Base-by-base conservation (phyloP, 2,113 vertebrate species). In the Illadopsis cleaveri region DNA sequence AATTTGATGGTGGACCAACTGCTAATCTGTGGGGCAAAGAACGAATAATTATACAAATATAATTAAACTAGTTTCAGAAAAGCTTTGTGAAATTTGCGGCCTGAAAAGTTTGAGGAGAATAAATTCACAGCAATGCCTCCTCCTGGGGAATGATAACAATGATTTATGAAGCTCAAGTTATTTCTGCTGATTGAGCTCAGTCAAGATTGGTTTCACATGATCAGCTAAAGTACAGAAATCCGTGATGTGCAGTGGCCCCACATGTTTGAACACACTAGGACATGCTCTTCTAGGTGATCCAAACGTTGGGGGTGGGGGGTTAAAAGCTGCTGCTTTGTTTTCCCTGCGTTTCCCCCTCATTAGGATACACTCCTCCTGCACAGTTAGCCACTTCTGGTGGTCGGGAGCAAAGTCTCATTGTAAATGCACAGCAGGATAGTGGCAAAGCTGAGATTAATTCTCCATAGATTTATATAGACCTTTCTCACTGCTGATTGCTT, bases 361-460 rank as follows among this genome's bases (percentile, higher is more conserved):
- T 98, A 98, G 96, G 95, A 84, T 82, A 94, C 69, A 76, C 94
- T 96, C 69, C 95, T 96, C 97, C 97, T 96, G 97, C 97, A 97
- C 97, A 95, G 96, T 70, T 84, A 97, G 97, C 89, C 97, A 86
- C 93, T 97, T 96, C 92, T 97, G 97, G 95, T 96, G 97, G 94
- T 97, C 94, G 48, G 89, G 91, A 92, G 97, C 92, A 96, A 95
- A 94, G 83, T 58, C 96, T 97, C 96, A 90, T 97, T 98, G 97
- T 98, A 98, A 98, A 98, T 89, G 93, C 97, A 50, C 97, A 98
- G 98, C 98, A 98, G 98, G 97, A 98, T 97, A 98, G 97, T 97
- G 97, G 98, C 97, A 97, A 97, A 97, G 96, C 97, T 82, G 92
- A 98, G 97, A 98, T 98, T 98, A 98, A 98, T 97, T 98, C 98